A percentile compares a stretch with the other conserved stretches of the same genome.
phyloP scores from a whole-genome alignment of 2,113 vertebrate species.

The Campylomormyrus numenius region DNA sequence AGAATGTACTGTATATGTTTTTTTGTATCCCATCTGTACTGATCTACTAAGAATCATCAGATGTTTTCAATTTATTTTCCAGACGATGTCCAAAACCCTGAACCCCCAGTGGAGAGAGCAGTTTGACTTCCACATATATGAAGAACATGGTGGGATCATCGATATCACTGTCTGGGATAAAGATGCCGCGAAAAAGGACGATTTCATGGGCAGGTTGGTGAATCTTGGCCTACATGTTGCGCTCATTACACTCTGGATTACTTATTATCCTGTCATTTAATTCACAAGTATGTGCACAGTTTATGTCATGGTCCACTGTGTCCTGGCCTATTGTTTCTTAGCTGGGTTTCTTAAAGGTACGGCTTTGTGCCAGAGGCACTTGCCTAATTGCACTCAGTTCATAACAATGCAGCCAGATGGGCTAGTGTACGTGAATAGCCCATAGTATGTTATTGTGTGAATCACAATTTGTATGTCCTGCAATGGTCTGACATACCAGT shows the following conservation, averaged over 20 bases:
- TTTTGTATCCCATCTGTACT: not conserved
- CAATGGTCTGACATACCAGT: not conserved
- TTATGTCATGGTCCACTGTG: not conserved
- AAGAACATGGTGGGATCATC: constrained; percentile 84
- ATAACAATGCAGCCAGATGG: not conserved
- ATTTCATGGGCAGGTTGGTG: constrained; percentile 94
- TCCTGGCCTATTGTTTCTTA: not conserved
- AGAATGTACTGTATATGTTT: not conserved
- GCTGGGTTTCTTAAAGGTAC: not conserved
- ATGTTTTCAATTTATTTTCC: constrained; percentile 28
- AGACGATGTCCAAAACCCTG: constrained; percentile 89
- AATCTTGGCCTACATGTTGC: not conserved
- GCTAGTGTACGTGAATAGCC: not conserved
- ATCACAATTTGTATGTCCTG: not conserved
- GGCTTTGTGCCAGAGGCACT: too few species aligned
- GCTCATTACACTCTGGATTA: not conserved
- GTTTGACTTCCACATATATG: constrained; percentile 96
- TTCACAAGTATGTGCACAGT: not conserved
- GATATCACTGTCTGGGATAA: constrained; percentile 96
- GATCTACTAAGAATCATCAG: not conserved
- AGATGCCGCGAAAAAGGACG: constrained; percentile 88
- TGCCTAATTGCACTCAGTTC: not conserved
- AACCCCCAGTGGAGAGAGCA: constrained; percentile 97
- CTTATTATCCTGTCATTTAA: not conserved
- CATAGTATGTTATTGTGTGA: not conserved